Evolutionary conservation across 2,113 vertebrate species (phyloP).

Genomic region (Forbesichthys agassizii): DNA sequence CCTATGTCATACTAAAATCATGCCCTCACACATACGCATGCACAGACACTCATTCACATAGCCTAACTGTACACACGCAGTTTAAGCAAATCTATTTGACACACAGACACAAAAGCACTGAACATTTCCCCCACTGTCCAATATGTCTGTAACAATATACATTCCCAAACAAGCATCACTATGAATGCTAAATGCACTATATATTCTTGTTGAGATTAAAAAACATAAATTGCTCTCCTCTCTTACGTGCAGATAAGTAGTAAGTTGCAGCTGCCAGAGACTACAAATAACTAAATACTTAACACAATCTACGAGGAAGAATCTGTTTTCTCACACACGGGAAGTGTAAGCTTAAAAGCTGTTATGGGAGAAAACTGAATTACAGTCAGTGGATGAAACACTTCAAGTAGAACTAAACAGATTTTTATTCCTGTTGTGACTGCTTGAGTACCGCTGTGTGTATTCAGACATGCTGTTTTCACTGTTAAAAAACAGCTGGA

Average conservation of each 20-base stretch:
- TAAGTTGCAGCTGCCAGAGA: conserved; percentile 13
- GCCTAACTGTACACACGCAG: background rate
- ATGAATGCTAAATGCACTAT: no score
- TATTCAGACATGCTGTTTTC: conserved; percentile 27
- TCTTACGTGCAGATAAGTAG: background rate
- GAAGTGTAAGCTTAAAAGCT: background rate
- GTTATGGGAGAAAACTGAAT: conserved; percentile 12
- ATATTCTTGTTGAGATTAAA: no score
- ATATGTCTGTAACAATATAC: no score
- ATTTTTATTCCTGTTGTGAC: conserved; percentile 25
- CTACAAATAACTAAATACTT: background rate
- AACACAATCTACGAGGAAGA: conserved; percentile 10
- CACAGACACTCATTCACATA: background rate
- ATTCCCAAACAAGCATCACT: no score
- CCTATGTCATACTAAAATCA: background rate
- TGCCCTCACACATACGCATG: background rate
- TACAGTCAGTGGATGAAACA: conserved; percentile 36
- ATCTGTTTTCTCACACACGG: conserved; percentile 28
- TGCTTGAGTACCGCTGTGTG: conserved; percentile 12
- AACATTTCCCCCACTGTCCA: no score
- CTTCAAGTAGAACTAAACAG: conserved; percentile 45
- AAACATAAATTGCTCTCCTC: no score
- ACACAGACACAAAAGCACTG: background rate
- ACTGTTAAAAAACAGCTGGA: conserved; percentile 28
- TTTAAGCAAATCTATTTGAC: background rate